Base-by-base conservation (phyloP, 2,888 invertebrate genomes). In the Trisateles emortualis region DNA sequence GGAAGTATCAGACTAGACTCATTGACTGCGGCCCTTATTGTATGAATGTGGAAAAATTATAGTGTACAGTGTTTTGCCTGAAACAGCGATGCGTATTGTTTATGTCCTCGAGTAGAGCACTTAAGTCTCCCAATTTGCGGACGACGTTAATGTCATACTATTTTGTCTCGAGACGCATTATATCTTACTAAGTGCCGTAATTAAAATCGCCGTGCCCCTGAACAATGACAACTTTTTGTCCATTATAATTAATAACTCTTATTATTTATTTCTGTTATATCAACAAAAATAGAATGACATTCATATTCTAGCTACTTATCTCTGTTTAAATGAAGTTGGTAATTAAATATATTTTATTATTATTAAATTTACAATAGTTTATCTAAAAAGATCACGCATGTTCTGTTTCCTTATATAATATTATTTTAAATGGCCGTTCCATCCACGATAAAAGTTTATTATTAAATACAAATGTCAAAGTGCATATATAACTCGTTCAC, bases 41-140 rank as follows among this genome's bases (percentile, higher is more conserved):
- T 92, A 91, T 92, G 90, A 91, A 92, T 91, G 92, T 92, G 90
- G 92, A 92, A 92, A 92, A 92, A 92, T 92, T 92, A 91, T 92
- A 86, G 90, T 87, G 84, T 83, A 81, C 83, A 87, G 80, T 90
- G 88, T 90, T 90, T 90, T 86, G 90, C 90, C 87, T 90, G 90
- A 85, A 88, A 91, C 84, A 79, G 83, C 82, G 82, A 86, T 84
- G 86, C 81, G 84, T 82, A 87, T 91, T 92, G 91, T 92, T 91
- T 90, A 90, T 89, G 84, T 82, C 71, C 78, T 75, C 79, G 75
- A 74, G 77, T 73, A 77, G 74, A 81, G 86, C 90, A 91, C 90
- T 91, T 89, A 87, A 86, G 84, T 72, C 83, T 82, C 86, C 88
- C 89, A 91, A 91, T 91, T 91, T 88, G 83, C 79, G 74, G 82